A percentile compares a stretch with the other conserved stretches of the same genome.
Conservation (phyloP, 2,797 vertebrate species). For the Phaenicophaeus curvirostris region DNA sequence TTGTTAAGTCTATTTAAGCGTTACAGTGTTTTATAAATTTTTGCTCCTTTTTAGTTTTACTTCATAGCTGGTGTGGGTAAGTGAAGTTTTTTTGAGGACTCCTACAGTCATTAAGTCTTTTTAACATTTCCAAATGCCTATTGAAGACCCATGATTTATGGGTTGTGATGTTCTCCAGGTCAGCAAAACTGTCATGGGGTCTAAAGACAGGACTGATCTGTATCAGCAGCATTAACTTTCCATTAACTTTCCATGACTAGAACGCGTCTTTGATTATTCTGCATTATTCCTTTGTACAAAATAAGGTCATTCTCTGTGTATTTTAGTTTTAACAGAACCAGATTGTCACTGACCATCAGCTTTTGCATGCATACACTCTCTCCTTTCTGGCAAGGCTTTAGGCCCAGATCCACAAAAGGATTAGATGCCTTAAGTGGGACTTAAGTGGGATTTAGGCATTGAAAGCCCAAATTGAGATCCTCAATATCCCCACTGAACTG, state of each 20-base stretch:
- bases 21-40: neutral
- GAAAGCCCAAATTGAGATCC: constrained; percentile 59
- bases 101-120: neutral
- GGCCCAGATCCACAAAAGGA: constrained; percentile 60
- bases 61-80: neutral
- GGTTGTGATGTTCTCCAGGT: constrained; percentile 8
- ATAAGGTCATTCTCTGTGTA: constrained; percentile 22
- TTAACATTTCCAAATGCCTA: constrained; percentile 6
- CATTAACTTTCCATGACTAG: constrained; percentile 9
- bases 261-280: neutral
- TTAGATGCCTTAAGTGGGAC: constrained; percentile 65
- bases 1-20: constrained; percentile 18
- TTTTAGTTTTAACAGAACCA: constrained; percentile 50
- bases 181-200: constrained; percentile 11
- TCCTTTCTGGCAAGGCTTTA: constrained; percentile 47
- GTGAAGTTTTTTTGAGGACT: neutral
- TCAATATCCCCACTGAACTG: constrained; percentile 59
- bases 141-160: constrained; percentile 1
- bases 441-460: constrained; percentile 69
- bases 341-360: constrained; percentile 47
- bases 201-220: constrained; percentile 15
- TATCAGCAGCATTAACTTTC: constrained; percentile 55
- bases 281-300: constrained; percentile 45
- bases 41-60: neutral
- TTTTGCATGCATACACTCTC: constrained; percentile 53